Conservation (phyloP, 53 echinoderm and acorn worm genomes). For the Paracentrotus lividus region DNA sequence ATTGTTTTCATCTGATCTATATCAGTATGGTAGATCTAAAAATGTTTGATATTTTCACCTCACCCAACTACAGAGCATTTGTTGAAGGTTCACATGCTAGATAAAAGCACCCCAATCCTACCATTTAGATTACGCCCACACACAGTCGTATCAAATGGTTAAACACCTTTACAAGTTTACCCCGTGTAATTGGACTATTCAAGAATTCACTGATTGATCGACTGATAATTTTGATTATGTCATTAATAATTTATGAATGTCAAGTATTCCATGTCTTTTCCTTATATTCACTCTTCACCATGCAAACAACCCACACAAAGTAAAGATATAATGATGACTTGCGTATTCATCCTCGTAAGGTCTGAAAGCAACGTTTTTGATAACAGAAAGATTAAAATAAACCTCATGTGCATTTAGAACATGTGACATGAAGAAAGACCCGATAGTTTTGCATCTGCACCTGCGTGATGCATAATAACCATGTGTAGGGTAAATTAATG, state of each 20-base stretch:
- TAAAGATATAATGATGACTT: not conserved
- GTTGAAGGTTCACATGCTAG: not conserved
- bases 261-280: not conserved
- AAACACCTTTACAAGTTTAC: not conserved
- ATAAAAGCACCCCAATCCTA: not conserved
- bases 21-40: not conserved
- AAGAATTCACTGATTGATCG: slow-evolving; percentile 28
- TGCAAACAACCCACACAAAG: not conserved
- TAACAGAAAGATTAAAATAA: not conserved
- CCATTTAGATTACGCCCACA: not conserved
- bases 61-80: not conserved
- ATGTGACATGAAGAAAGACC: not conserved
- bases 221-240: too few species aligned
- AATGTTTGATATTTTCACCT: not conserved
- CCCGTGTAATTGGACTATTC: slow-evolving; percentile 41
- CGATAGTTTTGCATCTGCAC: not conserved
- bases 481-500: not conserved
- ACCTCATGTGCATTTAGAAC: not conserved
- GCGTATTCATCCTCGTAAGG: not conserved
- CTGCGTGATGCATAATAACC: not conserved
- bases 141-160: too few species aligned
- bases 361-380: not conserved
- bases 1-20: not conserved
- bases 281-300: not conserved
- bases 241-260: not conserved